Base-by-base conservation (phyloP, 2,797 vertebrate genomes). In the Hyperoplus immaculatus region DNA sequence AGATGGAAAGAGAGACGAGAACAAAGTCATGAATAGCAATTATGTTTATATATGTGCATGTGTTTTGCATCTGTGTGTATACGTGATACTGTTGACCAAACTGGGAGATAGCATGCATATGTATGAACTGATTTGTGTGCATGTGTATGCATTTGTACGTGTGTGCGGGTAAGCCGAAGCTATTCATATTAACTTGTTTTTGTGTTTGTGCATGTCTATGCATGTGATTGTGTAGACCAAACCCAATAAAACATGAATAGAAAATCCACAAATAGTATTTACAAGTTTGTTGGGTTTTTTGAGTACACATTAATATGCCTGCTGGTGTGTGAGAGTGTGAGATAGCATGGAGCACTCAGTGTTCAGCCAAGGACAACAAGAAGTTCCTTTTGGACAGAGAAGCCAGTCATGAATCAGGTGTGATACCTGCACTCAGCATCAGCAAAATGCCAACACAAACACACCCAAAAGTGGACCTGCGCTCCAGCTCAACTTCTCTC, bases 371-470 rank as follows among this genome's bases (percentile, higher is more conserved):
- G 57, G 86, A 88, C 91, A 92, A 94, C 94, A 95, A 87, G 83
- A 94, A 87, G 90, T 87, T 72, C 74, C 72, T 69, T 62, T 65
- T 82, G 89, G 88, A 95, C 92, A 95, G 93, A 95, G 91, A 60
- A 90, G 81, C 79, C 61, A 94, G 94, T 95, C 94, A 95, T 95
- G 93, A 94, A 93, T 95, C 94, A 94, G 93, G 93, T 94, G 92
- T 89, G 91, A 95, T 95, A 96, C 94, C 94, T 94, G 93, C 81
- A 42, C 75, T 61, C 53, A 64, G 63, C 76, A 65, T 68, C 82
- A 84, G 86, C 75, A n/a, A 4, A 64, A 50, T 5, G 93, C 94
- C 95, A 95, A 95, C 74, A 76, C 87, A 94, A 95, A 94, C 92
- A 95, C 74, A 47, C 57, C 66, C 65, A 71, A 49, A 77, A 85